Conservation (phyloP, 2,113 vertebrate species). For the Macquaria ambigua region DNA sequence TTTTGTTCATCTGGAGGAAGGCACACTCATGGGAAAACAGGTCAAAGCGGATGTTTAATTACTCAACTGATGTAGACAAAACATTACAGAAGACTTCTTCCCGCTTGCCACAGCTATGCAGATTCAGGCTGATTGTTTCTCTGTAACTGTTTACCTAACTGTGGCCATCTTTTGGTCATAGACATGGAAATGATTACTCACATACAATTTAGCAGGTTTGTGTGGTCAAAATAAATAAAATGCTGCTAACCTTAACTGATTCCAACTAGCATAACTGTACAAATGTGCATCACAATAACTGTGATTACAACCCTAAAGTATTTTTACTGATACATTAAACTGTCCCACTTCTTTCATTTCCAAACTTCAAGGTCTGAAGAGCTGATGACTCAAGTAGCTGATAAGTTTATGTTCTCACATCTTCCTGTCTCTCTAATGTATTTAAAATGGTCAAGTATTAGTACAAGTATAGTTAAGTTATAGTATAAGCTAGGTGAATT, state of each 20-base stretch:
- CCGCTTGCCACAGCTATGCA: not conserved
- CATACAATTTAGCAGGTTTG: not conserved
- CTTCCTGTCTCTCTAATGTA: not conserved
- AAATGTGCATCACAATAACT: not conserved
- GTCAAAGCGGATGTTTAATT: not conserved
- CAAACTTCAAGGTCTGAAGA: too few relatives aligned
- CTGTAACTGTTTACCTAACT: constrained; percentile 9
- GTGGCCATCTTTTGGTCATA: not conserved
- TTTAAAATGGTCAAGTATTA: not conserved
- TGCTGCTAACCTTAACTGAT: not conserved
- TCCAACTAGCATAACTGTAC: not conserved
- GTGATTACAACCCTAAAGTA: not conserved
- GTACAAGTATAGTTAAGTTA: not conserved
- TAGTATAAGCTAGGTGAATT: not conserved
- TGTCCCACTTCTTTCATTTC: too few relatives aligned
- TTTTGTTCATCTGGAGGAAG: not conserved
- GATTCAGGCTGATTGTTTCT: not conserved
- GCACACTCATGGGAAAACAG: not conserved
- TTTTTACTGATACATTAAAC: not conserved
- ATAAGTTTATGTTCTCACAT: not conserved
- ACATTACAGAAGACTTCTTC: not conserved
- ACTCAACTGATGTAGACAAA: not conserved
- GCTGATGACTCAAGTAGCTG: not conserved
- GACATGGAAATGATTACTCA: constrained; percentile 9
- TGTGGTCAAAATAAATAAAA: not conserved